These are phyloP conservation scores for Notothenia rossii DNA, from an alignment of 2,113 vertebrate species.

Conservation along the genomic window DNA sequence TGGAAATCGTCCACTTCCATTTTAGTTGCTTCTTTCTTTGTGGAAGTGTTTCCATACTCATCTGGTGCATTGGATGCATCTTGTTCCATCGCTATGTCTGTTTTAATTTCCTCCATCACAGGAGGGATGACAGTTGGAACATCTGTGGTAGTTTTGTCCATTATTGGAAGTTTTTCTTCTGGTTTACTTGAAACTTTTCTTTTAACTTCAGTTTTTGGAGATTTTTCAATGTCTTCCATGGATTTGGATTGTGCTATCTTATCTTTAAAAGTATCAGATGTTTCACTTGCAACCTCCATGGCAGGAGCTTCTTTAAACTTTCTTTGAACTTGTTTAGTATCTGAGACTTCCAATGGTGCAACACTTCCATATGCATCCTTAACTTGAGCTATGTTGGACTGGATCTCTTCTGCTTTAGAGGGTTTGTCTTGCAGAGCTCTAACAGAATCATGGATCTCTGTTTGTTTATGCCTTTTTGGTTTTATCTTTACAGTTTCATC, in stretches of 20 bases:
- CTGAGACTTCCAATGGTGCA: not conserved
- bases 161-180: not conserved
- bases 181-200: not conserved
- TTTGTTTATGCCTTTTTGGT: not conserved
- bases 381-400: not conserved
- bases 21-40: constrained; percentile 12
- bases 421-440: not conserved
- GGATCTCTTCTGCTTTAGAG: not conserved
- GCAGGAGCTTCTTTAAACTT: not conserved
- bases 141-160: not conserved
- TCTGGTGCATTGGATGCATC: not conserved
- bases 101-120: not conserved
- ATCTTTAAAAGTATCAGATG: not conserved
- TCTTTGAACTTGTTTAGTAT: constrained; percentile 7
- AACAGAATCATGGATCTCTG: not conserved
- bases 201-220: not conserved
- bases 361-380: constrained; percentile 12
- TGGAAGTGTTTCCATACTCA: constrained; percentile 6
- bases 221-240: not conserved
- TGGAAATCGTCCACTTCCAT: not conserved
- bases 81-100: not conserved
- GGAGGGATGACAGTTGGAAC: not conserved
- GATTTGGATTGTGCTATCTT: not conserved
- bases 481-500: not conserved
- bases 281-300: constrained; percentile 3